Percentiles rank a stretch among this genome's conserved stretches.
These are phyloP conservation scores for Microtus richardsoni DNA, from an alignment of 2,113 vertebrate species.

Conservation along the genomic window DNA sequence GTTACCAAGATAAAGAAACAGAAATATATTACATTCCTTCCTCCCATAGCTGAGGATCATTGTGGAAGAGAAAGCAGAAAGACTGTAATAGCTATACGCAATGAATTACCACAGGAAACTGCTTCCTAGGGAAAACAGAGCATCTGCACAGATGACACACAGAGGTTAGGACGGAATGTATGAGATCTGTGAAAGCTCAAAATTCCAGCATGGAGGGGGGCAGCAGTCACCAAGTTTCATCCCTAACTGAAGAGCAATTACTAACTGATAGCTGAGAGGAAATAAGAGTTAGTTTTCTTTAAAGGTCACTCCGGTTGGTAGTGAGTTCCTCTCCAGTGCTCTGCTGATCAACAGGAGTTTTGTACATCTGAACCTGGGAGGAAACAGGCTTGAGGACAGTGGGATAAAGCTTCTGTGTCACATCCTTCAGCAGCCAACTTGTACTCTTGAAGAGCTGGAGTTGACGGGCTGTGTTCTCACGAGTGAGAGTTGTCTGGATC, in stretches of 20 bases:
- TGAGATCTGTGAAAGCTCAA: not conserved
- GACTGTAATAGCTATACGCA: not conserved
- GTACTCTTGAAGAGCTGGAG: no score
- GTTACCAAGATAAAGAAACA: conserved; percentile 55
- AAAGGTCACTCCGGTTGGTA: no score
- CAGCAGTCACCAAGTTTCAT: no score
- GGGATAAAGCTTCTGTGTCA: no score
- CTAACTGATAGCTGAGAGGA: not conserved
- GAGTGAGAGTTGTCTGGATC: conserved; percentile 62
- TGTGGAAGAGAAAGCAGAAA: not conserved
- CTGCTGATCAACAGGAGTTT: no score
- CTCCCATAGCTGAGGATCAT: not conserved
- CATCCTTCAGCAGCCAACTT: no score
- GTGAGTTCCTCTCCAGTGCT: no score
- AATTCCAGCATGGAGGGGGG: not conserved
- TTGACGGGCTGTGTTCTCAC: conserved; percentile 69
- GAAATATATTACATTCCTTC: not conserved
- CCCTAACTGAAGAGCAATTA: no score
- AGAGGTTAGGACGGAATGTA: not conserved
- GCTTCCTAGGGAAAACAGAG: not conserved
- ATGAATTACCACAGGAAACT: not conserved
- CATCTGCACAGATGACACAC: not conserved
- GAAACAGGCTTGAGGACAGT: no score
- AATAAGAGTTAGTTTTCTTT: not conserved
- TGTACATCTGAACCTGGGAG: no score